These are phyloP conservation scores for Eustalomyia histrio DNA, from an alignment of 2,888 invertebrate species.

Conservation along the genomic window DNA sequence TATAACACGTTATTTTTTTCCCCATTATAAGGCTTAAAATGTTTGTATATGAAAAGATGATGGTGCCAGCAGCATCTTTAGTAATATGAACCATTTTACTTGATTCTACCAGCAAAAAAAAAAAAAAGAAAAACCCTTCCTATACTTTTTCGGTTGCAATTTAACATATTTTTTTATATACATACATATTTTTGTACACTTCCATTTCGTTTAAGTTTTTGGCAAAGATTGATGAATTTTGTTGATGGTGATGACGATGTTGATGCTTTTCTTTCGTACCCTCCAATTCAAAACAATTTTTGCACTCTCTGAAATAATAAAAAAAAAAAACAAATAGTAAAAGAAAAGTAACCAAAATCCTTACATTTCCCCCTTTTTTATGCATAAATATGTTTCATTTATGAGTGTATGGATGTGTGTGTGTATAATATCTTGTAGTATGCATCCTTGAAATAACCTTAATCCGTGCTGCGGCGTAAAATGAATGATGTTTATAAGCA, in stretches of 20 bases:
- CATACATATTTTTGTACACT: conserved; percentile 45
- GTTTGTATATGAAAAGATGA: conserved; percentile 46
- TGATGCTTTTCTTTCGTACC: conserved; percentile 45
- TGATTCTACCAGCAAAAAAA: conserved; percentile 31
- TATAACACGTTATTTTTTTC: not conserved
- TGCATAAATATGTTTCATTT: not conserved
- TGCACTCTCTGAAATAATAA: conserved; percentile 50
- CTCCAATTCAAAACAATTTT: conserved; percentile 51
- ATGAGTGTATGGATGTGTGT: conserved; percentile 13
- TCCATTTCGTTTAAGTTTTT: conserved; percentile 73
- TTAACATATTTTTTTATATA: conserved; percentile 45
- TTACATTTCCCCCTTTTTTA: conserved; percentile 34
- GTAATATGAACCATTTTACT: conserved; percentile 47
- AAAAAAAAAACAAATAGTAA: conserved; percentile 10
- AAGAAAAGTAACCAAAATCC: conserved; percentile 44
- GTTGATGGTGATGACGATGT: conserved; percentile 71
- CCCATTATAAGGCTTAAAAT: conserved; percentile 35
- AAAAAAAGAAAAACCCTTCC: conserved; percentile 36
- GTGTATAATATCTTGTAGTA: conserved; percentile 36
- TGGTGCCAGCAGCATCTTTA: conserved; percentile 64
- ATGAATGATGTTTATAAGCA: conserved; percentile 74
- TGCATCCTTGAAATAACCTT: conserved; percentile 78
- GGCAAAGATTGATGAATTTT: conserved; percentile 79
- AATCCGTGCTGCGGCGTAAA: conserved; percentile 74
- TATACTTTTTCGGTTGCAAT: conserved; percentile 51